Evolutionary conservation across 2,888 invertebrate genomes (phyloP).

Genomic region (Tetanocera ferruginea): DNA sequence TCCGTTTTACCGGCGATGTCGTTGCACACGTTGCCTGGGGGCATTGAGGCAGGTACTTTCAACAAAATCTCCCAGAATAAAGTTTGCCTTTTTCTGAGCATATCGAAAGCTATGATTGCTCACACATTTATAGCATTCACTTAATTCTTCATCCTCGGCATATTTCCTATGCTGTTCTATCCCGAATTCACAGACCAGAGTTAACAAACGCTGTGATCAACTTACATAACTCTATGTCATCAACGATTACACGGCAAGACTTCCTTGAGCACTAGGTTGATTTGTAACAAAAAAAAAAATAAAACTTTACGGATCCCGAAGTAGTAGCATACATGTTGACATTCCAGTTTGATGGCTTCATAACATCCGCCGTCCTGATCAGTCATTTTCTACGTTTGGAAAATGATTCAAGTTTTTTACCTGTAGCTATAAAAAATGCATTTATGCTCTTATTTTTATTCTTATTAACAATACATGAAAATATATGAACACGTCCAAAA

Average conservation of each 20-base stretch:
- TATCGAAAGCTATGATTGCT: slow-evolving; percentile 21
- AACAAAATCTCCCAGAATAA: too few species aligned
- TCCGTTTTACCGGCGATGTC: slow-evolving; percentile 54
- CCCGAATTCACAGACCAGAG: slow-evolving; percentile 42
- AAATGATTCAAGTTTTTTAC: slow-evolving; percentile 28
- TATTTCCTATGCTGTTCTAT: slow-evolving; percentile 38
- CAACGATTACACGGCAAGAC: slow-evolving; percentile 53
- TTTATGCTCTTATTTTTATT: too few species aligned
- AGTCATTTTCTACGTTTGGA: slow-evolving; percentile 54
- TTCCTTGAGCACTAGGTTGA: slow-evolving; percentile 55
- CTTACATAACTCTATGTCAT: slow-evolving; percentile 43
- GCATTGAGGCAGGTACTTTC: slow-evolving; percentile 56
- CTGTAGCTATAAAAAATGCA: background rate
- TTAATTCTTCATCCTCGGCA: slow-evolving; percentile 38
- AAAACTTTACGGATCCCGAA: slow-evolving; percentile 44
- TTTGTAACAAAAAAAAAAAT: too few species aligned
- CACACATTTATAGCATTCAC: slow-evolving; percentile 39
- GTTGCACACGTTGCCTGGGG: slow-evolving; percentile 56
- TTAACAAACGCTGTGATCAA: slow-evolving; percentile 27
- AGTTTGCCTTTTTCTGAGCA: slow-evolving; percentile 33
- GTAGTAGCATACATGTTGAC: slow-evolving; percentile 56
- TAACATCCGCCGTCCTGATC: slow-evolving; percentile 56
- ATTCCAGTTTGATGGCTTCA: slow-evolving; percentile 57
- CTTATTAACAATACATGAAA: too few species aligned
- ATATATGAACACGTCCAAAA: too few species aligned